Conservation (phyloP, 2,113 vertebrate species). For the Siniperca knerii region DNA sequence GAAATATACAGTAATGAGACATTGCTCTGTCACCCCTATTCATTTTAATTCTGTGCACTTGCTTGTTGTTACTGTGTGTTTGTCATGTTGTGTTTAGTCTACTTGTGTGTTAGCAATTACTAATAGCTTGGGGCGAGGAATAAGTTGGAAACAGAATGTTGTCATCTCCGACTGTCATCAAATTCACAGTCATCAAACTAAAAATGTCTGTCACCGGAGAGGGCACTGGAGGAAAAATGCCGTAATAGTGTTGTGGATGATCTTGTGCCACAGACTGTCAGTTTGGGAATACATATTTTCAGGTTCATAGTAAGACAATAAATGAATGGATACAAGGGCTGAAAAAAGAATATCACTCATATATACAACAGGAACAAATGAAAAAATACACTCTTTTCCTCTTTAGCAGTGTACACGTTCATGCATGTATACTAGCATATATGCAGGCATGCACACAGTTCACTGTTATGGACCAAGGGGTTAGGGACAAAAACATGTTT, state of each 20-base stretch:
- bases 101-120: constrained; percentile 42
- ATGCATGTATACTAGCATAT: not conserved
- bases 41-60: constrained; percentile 23
- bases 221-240: constrained; percentile 26
- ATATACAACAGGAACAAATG: not conserved
- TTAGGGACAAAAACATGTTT: not conserved
- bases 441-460: not conserved
- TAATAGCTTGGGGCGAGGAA: constrained; percentile 35
- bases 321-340: not conserved
- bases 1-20: constrained; percentile 34
- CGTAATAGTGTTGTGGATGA: constrained; percentile 26
- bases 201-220: constrained; percentile 50
- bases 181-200: constrained; percentile 55
- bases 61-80: constrained; percentile 30
- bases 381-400: not conserved
- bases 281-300: constrained; percentile 18
- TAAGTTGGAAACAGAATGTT: constrained; percentile 43
- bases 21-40: constrained; percentile 12
- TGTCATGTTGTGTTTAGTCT: constrained; percentile 43
- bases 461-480: not conserved
- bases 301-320: constrained; percentile 18
- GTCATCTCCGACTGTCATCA: constrained; percentile 47
- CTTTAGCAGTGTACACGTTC: not conserved
- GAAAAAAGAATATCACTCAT: not conserved
- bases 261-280: constrained; percentile 17